These are phyloP conservation scores for Phaenicophaeus curvirostris DNA, from an alignment of 2,797 vertebrate genomes.

Conservation along the genomic window DNA sequence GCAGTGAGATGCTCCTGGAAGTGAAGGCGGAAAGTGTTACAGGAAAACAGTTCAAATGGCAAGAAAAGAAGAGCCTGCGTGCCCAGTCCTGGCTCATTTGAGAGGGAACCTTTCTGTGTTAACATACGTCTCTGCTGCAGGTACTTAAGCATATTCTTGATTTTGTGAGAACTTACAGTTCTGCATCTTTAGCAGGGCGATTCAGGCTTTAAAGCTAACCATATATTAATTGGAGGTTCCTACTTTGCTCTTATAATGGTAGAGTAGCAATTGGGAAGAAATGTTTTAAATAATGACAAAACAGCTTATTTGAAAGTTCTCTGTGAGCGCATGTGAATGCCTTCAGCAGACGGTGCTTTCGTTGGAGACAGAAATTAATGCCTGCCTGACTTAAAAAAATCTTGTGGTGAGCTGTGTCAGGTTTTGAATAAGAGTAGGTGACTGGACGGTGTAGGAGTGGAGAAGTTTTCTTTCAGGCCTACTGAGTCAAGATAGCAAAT, in stretches of 20 bases:
- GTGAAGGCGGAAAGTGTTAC: not conserved
- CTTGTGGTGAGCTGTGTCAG: not conserved
- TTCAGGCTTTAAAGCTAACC: not conserved
- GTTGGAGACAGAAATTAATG: not conserved
- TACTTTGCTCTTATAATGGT: not conserved
- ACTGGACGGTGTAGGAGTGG: not conserved
- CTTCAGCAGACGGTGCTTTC: not conserved
- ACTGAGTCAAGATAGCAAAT: accelerated
- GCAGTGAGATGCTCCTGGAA: not conserved
- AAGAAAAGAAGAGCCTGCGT: not conserved
- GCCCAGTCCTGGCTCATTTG: not conserved
- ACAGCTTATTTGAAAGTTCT: not conserved
- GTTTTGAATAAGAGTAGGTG: not conserved
- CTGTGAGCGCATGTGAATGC: not conserved
- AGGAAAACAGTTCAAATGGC: not conserved
- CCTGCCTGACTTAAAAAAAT: not conserved
- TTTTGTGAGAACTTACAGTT: not conserved
- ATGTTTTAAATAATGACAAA: not conserved
- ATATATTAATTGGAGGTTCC: not conserved
- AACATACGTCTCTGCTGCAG: not conserved
- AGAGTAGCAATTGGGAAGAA: not conserved
- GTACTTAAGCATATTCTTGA: not conserved
- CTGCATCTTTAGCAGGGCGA: not conserved
- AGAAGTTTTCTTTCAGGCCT: not conserved
- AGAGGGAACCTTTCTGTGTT: not conserved